Base-by-base conservation (phyloP, 2,797 vertebrate species). In the Florisuga fusca region DNA sequence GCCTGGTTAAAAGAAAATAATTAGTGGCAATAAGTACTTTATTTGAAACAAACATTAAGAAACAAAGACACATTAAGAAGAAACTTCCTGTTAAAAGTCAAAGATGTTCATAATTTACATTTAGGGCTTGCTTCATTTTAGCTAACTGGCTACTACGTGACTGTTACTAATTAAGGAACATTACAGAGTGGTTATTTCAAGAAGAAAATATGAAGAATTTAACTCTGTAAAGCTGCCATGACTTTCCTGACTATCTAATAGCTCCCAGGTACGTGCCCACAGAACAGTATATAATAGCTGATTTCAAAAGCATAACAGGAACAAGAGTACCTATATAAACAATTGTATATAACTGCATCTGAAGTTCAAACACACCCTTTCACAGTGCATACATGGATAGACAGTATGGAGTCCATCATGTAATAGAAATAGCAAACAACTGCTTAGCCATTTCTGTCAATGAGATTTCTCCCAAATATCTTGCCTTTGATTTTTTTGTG, bases 1-100 rank as follows among this genome's bases (percentile, higher is more conserved):
- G 6, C 99, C 99, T 99, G 97, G n/a, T 80, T 26, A 45, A 89
- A 67, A 94, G 87, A 58, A 76, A 89, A 74, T 88, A 82, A 73
- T 53, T 12, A 91, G 89, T 12, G 78, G 51, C 31, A 59, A 7
- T 73, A 84, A 94, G 51, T 21, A 58, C 26, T 78, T 67, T 31
- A 67, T 69, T 78, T 64, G 46, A 72, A 81, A 74, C 29, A 55
- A 18, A n/a, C 27, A 21, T 1, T 41, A 41, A 41, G 46, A 72
- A 81, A 74, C 29, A 55, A 18, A n/a, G 26, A 21, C 1, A 29
- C 26, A 41, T 27, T 46, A 81, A 77, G 48, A 89, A 72, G 19
- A 71, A 80, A 77, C 15, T 27, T 54, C 67, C 43, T 20, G 10
- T 62, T 80, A 11, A 48, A 81, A 55, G 48, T 48, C 22, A 48